phyloP scores from a whole-genome alignment of 2,888 invertebrate genomes.

The Resseliella maxima region DNA sequence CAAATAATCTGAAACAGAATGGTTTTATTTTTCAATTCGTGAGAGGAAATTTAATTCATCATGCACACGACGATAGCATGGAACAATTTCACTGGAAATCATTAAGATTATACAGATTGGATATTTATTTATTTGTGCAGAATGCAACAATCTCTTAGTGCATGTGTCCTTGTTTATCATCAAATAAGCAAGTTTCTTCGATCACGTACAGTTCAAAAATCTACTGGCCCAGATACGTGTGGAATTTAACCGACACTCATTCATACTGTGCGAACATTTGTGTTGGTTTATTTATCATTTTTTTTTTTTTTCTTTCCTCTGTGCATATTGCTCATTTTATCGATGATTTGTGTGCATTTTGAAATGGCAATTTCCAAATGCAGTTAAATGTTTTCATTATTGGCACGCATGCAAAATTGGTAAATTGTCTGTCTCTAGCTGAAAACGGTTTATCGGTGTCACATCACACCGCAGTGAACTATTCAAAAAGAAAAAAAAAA shows the following conservation, averaged over 20 bases:
- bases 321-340: slow-evolving; percentile 9
- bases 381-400: neutral
- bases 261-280: neutral
- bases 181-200: neutral
- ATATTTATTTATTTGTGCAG: too few species aligned
- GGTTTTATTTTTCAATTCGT: too few species aligned
- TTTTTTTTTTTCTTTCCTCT: too few species aligned
- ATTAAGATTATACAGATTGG: too few species aligned
- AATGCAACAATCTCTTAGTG: neutral
- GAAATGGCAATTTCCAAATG: neutral
- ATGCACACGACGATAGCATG: too few species aligned
- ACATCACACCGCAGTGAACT: neutral
- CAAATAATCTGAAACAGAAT: neutral
- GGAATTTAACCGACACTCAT: neutral
- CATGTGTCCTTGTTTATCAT: slow-evolving; percentile 21
- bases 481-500: neutral
- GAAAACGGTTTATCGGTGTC: neutral
- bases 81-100: too few species aligned
- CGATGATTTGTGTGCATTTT: slow-evolving; percentile 1
- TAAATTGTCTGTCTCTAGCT: neutral
- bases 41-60: neutral
- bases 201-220: neutral
- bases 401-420: neutral
- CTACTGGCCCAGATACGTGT: slow-evolving; percentile 9
- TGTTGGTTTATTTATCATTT: too few species aligned